phyloP scores from a whole-genome alignment of 2,113 vertebrate species.

The Ahaetulla prasina region DNA sequence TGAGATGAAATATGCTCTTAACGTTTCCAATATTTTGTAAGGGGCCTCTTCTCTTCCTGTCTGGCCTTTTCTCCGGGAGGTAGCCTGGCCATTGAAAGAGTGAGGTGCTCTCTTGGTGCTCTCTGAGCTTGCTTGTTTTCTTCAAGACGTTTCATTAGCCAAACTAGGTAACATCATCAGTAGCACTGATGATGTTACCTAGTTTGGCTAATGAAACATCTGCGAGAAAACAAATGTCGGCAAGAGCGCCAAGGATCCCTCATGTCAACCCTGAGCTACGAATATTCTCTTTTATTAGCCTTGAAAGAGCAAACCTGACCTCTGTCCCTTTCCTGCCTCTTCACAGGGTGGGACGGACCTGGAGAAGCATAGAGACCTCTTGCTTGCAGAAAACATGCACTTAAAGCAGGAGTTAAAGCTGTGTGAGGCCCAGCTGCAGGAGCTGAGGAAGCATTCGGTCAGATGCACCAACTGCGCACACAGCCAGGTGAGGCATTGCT shows the following conservation, averaged over 20 bases:
- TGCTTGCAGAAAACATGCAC: constrained; percentile 85
- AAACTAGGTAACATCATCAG: background rate
- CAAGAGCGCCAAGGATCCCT: background rate
- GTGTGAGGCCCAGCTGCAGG: constrained; percentile 71
- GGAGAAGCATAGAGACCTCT: constrained; percentile 90
- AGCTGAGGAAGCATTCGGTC: constrained; percentile 50
- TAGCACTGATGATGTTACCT: background rate
- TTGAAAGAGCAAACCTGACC: no score
- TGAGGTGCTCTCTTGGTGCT: background rate
- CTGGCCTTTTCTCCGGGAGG: background rate
- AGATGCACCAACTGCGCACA: constrained; percentile 70
- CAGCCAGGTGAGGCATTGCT: constrained; percentile 66
- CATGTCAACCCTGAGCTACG: background rate
- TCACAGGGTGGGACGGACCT: constrained; percentile 83
- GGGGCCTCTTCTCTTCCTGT: background rate
- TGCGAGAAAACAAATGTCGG: no score
- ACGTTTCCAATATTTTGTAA: background rate
- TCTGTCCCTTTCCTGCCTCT: fast-evolving
- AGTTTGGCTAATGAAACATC: background rate
- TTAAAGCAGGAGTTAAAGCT: constrained; percentile 84
- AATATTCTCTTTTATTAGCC: background rate
- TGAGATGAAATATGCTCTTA: background rate
- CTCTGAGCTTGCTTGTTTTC: background rate
- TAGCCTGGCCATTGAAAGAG: background rate
- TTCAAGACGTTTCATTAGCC: background rate